Evolutionary conservation across 2,888 invertebrate genomes (phyloP).

Genomic region (Nezara viridula): DNA sequence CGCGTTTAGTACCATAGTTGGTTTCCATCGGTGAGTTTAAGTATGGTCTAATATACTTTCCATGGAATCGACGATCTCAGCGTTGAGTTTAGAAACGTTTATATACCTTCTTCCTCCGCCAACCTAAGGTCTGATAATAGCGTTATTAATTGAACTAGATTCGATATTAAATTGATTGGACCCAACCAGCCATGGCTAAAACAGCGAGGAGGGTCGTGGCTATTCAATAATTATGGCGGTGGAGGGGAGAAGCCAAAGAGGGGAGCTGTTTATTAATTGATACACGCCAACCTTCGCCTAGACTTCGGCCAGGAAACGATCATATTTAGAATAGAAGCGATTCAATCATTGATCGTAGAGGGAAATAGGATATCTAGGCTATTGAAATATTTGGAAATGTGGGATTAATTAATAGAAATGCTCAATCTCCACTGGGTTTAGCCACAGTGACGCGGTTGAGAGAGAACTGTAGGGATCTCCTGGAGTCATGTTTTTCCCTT

Average conservation of each 20-base stretch:
- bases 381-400: too few species aligned
- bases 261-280: not conserved
- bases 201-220: not conserved
- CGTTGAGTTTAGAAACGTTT: too few species aligned
- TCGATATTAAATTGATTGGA: slow-evolving; percentile 17
- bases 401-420: too few species aligned
- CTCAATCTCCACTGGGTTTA: too few species aligned
- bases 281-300: not conserved
- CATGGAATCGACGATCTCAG: too few species aligned
- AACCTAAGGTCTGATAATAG: not conserved
- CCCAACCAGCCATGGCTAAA: not conserved
- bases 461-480: too few species aligned
- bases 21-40: too few species aligned
- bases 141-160: not conserved
- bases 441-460: too few species aligned
- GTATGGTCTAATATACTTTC: too few species aligned
- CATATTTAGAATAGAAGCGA: not conserved
- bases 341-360: not conserved
- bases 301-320: not conserved
- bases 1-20: too few species aligned
- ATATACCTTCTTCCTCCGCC: not conserved
- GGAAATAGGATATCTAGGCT: too few species aligned
- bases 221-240: slow-evolving; percentile 15
- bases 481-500: too few species aligned
- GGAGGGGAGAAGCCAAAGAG: not conserved